Conservation (phyloP, 2,797 vertebrate species). For the Lagorchestes hirsutus region DNA sequence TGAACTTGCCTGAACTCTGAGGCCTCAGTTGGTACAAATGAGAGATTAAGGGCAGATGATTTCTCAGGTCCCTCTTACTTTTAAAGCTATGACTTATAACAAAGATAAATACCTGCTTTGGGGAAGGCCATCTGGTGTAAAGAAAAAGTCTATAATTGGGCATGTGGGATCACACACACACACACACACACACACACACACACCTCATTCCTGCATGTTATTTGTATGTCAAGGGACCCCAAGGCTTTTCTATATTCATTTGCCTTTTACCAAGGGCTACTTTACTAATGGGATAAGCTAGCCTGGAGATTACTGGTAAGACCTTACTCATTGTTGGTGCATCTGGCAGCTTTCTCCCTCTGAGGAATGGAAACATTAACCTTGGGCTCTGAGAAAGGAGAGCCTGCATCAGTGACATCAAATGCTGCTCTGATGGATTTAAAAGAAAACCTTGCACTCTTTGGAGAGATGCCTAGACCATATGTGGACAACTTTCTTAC, state of each 20-base stretch:
- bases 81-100: background rate
- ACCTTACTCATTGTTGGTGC: background rate
- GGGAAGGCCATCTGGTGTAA: background rate
- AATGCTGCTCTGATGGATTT: background rate
- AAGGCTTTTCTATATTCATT: background rate
- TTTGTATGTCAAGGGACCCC: background rate
- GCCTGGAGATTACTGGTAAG: background rate
- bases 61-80: background rate
- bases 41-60: background rate
- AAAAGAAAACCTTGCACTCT: background rate
- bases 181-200: too few species aligned
- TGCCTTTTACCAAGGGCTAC: background rate
- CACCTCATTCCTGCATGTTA: background rate
- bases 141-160: conserved; percentile 5
- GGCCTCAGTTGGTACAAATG: background rate
- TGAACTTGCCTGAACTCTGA: background rate
- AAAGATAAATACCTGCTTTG: background rate
- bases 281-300: background rate
- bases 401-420: background rate
- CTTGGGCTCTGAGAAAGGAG: background rate
- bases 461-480: background rate
- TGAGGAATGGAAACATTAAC: background rate
- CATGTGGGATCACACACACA: background rate
- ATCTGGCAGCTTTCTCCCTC: background rate
- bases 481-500: background rate